Percentiles rank a stretch among this genome's conserved stretches.
These are phyloP conservation scores for Diplogasteroides magnus DNA, from an alignment of 1,140 invertebrate genomes.

Conservation along the genomic window DNA sequence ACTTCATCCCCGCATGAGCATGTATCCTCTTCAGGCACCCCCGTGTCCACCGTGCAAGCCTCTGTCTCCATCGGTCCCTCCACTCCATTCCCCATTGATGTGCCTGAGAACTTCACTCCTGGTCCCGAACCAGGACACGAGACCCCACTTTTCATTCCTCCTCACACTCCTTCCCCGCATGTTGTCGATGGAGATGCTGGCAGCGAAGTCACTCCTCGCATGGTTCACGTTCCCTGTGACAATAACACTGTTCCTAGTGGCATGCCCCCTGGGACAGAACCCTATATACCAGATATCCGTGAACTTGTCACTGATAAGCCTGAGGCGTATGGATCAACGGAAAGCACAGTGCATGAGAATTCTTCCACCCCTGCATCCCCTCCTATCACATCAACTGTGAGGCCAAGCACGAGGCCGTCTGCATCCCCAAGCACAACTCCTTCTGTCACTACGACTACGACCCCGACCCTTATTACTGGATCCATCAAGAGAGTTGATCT, in stretches of 20 bases:
- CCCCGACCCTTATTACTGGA: background rate
- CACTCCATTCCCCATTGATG: background rate
- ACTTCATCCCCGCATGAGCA: background rate
- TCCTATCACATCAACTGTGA: background rate
- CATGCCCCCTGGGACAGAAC: background rate
- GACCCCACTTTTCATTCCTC: background rate
- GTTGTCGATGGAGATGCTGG: background rate
- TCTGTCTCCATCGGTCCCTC: background rate
- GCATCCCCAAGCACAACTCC: slow-evolving; percentile 12
- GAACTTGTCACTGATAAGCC: background rate
- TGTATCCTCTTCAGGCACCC: background rate
- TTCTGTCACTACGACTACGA: background rate
- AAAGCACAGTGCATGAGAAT: background rate
- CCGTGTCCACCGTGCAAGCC: background rate
- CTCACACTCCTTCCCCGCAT: background rate
- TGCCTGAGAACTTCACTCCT: background rate
- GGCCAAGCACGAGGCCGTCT: background rate
- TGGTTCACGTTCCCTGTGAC: background rate
- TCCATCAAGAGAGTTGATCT: background rate
- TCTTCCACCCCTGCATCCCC: background rate
- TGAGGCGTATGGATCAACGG: background rate
- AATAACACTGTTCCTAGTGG: background rate
- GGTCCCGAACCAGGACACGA: background rate
- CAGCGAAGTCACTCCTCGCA: background rate
- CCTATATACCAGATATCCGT: background rate